Evolutionary conservation across 2,888 invertebrate species (phyloP), one percentile per base, ranked within the genome.

Genomic region (Lumbricus terrestris): DNA sequence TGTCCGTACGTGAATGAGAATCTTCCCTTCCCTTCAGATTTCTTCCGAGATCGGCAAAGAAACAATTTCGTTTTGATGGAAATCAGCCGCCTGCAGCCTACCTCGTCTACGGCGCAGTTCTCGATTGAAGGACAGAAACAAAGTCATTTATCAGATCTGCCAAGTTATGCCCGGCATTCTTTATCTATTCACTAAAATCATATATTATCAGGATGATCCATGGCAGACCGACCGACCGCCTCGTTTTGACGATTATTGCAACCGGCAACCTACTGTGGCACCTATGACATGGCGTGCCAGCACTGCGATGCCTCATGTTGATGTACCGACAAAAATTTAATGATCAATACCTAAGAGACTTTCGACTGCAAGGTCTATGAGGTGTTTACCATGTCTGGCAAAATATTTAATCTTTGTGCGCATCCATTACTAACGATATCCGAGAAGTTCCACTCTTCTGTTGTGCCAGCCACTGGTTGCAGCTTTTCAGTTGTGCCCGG

Each of bases 191-290:
- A 69, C 69, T n/a, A 8, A 69, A 69, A 69, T 69, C 69, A n/a
- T n/a, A n/a, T n/a, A n/a, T n/a, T 69, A n/a, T 69, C 69, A n/a
- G 69, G n/a, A 69, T 69, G 69, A 69, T 69, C n/a, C 69, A 69
- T 8, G 13, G 11, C n/a, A n/a, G 29, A 69, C 29, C n/a, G 69
- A 69, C 69, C 29, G 69, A n/a, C 29, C 69, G 29, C n/a, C n/a
- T 69, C 4, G n/a, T n/a, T n/a, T 69, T 11, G n/a, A 69, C 69
- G 29, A n/a, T 69, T 69, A 69, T 69, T n/a, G 69, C 69, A 69
- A 1, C 13, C 69, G 69, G 1, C n/a, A 69, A n/a, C n/a, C 69
- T n/a, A 16, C 2, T 69, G 29, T 69, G 69, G 69, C 69, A 69
- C 69, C 69, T 69, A 69, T 69, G n/a, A n/a, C 29, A 69, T n/a